phyloP scores from a whole-genome alignment of 2,797 vertebrate species.

The Brachyalestes nurse region DNA sequence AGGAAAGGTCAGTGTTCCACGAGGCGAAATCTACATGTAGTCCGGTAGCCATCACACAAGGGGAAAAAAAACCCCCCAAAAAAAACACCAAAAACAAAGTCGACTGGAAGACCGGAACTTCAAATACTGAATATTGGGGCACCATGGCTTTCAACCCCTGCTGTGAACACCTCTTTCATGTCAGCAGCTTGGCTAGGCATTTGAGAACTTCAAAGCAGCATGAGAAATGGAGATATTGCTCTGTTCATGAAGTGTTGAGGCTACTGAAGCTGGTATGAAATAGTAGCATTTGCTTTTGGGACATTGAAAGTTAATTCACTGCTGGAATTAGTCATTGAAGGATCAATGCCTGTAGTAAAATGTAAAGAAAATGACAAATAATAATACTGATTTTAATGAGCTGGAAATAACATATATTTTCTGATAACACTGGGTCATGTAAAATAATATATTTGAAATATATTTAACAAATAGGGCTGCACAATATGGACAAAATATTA shows the following conservation, averaged over 20 bases:
- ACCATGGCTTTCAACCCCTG: conserved; percentile 8
- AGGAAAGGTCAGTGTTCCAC: background rate
- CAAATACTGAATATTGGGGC: conserved; percentile 18
- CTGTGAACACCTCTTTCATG: conserved; percentile 49
- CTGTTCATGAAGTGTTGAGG: background rate
- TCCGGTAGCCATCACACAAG: background rate
- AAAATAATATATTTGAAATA: too few species aligned
- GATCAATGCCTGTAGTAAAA: background rate
- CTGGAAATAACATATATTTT: too few species aligned
- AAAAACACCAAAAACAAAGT: background rate
- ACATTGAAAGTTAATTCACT: background rate
- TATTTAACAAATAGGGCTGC: too few species aligned
- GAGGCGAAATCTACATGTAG: background rate
- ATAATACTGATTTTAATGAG: too few species aligned
- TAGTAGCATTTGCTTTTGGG: background rate
- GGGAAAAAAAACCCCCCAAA: background rate
- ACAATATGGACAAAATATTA: too few species aligned
- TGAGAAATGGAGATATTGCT: conserved; percentile 8
- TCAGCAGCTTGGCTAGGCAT: conserved; percentile 6
- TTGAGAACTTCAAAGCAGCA: conserved; percentile 43
- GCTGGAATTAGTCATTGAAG: background rate
- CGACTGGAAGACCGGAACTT: background rate
- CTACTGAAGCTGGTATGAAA: background rate
- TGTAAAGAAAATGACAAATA: too few species aligned
- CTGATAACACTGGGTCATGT: too few species aligned